phyloP scores from a whole-genome alignment of 1,140 invertebrate species.

The Chelonus insularis region DNA sequence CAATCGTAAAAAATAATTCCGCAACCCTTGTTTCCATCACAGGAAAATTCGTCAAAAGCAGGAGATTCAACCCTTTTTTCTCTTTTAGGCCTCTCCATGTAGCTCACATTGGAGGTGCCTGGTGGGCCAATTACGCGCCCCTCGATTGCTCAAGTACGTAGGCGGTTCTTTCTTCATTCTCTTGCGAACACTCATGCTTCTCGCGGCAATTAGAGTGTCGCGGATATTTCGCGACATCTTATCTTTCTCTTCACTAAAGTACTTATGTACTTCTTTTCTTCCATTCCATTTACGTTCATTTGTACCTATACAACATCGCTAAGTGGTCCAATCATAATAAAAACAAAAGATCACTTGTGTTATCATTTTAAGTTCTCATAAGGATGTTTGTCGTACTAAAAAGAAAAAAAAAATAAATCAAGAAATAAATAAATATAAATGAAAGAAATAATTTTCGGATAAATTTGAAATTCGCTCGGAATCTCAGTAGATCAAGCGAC shows the following conservation, averaged over 20 bases:
- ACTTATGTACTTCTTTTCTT: not conserved
- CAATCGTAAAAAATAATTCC: too few relatives aligned
- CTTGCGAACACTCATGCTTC: conserved; percentile 11
- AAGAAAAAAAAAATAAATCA: too few relatives aligned
- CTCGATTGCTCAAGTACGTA: conserved; percentile 27
- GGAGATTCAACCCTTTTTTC: conserved; percentile 9
- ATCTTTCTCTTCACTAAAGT: not conserved
- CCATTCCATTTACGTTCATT: not conserved
- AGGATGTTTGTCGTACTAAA: not conserved
- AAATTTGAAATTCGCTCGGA: not conserved
- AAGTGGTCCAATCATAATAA: too few relatives aligned
- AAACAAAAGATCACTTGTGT: too few relatives aligned
- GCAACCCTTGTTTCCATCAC: too few relatives aligned
- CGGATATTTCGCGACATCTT: not conserved
- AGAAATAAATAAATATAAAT: too few relatives aligned
- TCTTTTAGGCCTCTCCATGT: not conserved
- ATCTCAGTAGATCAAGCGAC: not conserved
- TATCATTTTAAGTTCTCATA: not conserved
- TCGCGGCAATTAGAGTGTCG: conserved; percentile 19
- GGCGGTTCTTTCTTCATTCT: conserved; percentile 14
- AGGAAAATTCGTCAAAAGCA: not conserved
- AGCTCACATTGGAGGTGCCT: conserved; percentile 20
- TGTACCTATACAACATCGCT: too few relatives aligned
- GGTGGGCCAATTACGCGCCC: conserved; percentile 27
- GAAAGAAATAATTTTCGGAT: too few relatives aligned